These are phyloP conservation scores for Empis stercorea DNA, from an alignment of 2,888 invertebrate genomes.

Conservation along the genomic window DNA sequence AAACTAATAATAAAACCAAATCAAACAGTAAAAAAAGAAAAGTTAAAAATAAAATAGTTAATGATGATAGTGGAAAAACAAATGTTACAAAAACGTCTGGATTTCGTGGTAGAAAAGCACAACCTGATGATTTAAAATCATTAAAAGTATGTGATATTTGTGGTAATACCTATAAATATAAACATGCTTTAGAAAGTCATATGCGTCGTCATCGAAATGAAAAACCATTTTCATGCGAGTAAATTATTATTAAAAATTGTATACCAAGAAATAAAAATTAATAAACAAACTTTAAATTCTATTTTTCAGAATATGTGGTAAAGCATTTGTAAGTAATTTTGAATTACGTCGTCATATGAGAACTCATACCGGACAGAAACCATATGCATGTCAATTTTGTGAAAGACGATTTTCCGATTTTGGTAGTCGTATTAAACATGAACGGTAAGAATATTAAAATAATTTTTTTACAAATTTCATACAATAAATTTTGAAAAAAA, in stretches of 20 bases:
- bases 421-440: conserved; percentile 35
- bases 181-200: conserved; percentile 33
- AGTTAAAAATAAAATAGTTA: background rate
- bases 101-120: background rate
- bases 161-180: conserved; percentile 33
- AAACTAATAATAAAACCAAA: background rate
- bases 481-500: background rate
- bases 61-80: background rate
- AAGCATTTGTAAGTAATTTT: conserved; percentile 33
- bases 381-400: conserved; percentile 31
- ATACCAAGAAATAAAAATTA: too few species aligned
- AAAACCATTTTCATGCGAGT: conserved; percentile 13
- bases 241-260: background rate
- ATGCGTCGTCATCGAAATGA: conserved; percentile 34
- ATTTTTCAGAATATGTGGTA: conserved; percentile 35
- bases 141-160: conserved; percentile 33
- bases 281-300: too few species aligned
- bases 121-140: conserved; percentile 16
- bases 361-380: conserved; percentile 35
- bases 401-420: conserved; percentile 35
- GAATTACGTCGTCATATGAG: conserved; percentile 35
- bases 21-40: background rate
- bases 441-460: conserved; percentile 18
- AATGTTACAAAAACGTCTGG: too few species aligned
- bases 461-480: background rate